Percentiles rank a stretch among this genome's conserved stretches.
Evolutionary conservation across 2,113 vertebrate genomes (phyloP).

Genomic region (Chionomys nivalis): DNA sequence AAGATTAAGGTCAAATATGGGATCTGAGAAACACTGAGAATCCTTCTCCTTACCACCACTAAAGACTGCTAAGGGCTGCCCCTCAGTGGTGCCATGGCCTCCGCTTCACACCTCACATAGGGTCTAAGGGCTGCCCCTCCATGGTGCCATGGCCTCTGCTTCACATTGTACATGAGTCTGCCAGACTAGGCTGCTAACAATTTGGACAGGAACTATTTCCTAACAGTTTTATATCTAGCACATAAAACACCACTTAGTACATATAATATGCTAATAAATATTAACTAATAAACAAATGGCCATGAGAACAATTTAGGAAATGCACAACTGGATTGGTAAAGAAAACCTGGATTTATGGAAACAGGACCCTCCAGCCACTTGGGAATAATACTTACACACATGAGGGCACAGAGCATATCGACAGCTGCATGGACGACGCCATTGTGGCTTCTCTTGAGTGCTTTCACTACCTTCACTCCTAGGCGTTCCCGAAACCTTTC

Average conservation of each 20-base stretch:
- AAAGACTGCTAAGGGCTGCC: neutral
- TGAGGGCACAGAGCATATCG: constrained; percentile 99
- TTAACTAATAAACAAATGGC: constrained; percentile 15
- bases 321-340: neutral
- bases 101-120: neutral
- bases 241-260: neutral
- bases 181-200: neutral
- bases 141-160: no score
- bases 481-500: constrained; percentile 96
- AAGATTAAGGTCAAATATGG: neutral
- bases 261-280: neutral
- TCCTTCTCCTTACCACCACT: neutral
- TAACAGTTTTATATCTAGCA: neutral
- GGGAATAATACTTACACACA: constrained; percentile 95
- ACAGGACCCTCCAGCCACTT: neutral
- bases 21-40: neutral
- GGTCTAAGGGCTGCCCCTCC: no score
- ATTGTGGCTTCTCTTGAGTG: constrained; percentile 96
- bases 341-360: neutral
- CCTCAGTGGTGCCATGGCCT: neutral
- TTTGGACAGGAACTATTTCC: neutral
- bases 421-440: constrained; percentile 97
- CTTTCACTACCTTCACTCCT: constrained; percentile 98
- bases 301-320: constrained; percentile 9
- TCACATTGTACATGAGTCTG: neutral